These are phyloP conservation scores for Noctua janthe DNA, from an alignment of 2,888 invertebrate genomes.

Conservation along the genomic window DNA sequence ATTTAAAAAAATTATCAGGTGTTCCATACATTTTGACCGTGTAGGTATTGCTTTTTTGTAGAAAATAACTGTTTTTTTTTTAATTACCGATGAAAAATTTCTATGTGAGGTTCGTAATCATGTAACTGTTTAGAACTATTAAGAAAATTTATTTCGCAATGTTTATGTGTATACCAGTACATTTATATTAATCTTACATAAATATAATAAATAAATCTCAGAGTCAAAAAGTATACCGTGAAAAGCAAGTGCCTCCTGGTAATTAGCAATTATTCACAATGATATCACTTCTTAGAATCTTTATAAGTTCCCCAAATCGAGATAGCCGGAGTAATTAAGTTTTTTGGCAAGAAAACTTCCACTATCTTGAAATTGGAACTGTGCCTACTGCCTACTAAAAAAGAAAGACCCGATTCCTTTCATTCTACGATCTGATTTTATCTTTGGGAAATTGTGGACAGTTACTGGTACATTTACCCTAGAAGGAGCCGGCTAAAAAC, in stretches of 20 bases:
- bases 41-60: too few species aligned
- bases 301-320: constrained; percentile 15
- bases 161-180: too few species aligned
- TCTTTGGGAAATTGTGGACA: constrained; percentile 27
- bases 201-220: background rate
- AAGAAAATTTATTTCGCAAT: too few species aligned
- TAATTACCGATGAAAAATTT: too few species aligned
- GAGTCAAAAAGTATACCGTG: background rate
- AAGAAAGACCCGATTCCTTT: constrained; percentile 16
- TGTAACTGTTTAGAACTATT: too few species aligned
- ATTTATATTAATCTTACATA: too few species aligned
- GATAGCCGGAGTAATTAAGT: constrained; percentile 45
- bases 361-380: constrained; percentile 41
- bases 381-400: constrained; percentile 28
- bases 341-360: constrained; percentile 41
- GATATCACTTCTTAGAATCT: constrained; percentile 20
- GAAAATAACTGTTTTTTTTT: too few species aligned
- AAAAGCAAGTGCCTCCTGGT: background rate
- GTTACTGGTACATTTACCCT: constrained; percentile 13
- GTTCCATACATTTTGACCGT: too few species aligned
- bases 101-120: too few species aligned
- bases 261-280: constrained; percentile 17
- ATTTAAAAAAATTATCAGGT: too few species aligned
- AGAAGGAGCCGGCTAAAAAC: constrained; percentile 11
- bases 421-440: constrained; percentile 28